Percentiles rank a stretch among this genome's conserved stretches.
These are phyloP conservation scores for Hetaerina titia DNA, from an alignment of 2,888 invertebrate species.

Conservation along the genomic window DNA sequence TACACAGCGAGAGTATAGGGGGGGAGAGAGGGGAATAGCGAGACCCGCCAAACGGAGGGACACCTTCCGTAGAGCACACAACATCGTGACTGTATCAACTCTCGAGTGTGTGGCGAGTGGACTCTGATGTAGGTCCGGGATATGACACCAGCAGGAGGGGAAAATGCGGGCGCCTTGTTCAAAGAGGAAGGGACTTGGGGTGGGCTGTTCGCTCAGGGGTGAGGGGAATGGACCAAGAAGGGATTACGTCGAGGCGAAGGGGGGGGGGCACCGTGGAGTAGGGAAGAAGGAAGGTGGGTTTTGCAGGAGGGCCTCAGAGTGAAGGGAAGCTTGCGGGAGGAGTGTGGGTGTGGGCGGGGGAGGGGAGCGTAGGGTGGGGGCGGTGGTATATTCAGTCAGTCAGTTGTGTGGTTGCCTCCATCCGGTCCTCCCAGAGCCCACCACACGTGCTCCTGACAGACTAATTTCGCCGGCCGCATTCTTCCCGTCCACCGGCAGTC, in stretches of 20 bases:
- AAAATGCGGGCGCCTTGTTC: background rate
- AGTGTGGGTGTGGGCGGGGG: background rate
- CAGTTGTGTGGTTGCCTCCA: background rate
- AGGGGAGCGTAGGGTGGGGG: background rate
- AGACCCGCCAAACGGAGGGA: too few species aligned
- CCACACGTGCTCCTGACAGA: constrained; percentile 54
- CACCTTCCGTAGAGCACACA: too few species aligned
- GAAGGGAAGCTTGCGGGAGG: background rate
- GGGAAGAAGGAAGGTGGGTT: too few species aligned
- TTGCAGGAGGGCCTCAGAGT: background rate
- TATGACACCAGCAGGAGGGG: background rate
- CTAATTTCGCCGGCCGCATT: constrained; percentile 53
- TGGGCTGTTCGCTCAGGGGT: too few species aligned
- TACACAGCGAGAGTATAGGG: too few species aligned
- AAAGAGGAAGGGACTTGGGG: too few species aligned
- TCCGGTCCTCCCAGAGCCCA: background rate
- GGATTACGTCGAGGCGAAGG: background rate
- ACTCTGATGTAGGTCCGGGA: background rate
- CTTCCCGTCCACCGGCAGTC: background rate
- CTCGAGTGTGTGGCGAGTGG: too few species aligned
- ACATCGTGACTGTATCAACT: too few species aligned
- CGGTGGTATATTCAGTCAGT: background rate
- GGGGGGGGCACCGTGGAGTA: too few species aligned
- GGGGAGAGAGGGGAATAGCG: too few species aligned
- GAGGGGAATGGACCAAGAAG: background rate